Evolutionary conservation across 2,113 vertebrate genomes (phyloP).

Genomic region (Chitala chitala): DNA sequence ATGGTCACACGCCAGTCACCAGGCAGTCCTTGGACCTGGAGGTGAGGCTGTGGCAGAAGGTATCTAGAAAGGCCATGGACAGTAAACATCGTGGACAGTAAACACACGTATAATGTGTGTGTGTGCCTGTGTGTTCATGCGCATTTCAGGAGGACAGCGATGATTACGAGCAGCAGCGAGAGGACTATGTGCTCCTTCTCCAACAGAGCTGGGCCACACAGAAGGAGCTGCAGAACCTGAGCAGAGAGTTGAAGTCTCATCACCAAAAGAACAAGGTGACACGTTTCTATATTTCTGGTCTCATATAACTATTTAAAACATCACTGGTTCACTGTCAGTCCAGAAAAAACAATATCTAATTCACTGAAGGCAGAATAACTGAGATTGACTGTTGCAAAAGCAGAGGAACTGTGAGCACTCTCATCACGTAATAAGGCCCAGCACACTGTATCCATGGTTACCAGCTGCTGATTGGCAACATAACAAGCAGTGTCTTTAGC

Average conservation of each 20-base stretch:
- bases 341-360: not conserved
- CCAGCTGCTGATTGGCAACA: too few species aligned
- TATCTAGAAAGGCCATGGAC: too few species aligned
- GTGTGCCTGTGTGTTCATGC: not conserved
- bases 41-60: not conserved
- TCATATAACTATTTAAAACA: not conserved
- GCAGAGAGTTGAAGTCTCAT: conserved; percentile 7
- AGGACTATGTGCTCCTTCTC: not conserved
- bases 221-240: not conserved
- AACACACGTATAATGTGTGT: not conserved
- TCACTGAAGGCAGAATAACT: not conserved
- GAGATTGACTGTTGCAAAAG: not conserved
- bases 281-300: not conserved
- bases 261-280: conserved; percentile 5
- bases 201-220: conserved; percentile 15
- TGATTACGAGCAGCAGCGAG: not conserved
- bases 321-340: not conserved
- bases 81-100: not conserved
- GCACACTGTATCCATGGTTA: too few species aligned
- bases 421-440: not conserved
- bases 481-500: too few species aligned
- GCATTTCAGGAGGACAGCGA: conserved; percentile 16
- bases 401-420: not conserved
- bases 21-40: conserved; percentile 2
- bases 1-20: conserved; percentile 30